These are phyloP conservation scores for Salvator merianae DNA, from an alignment of 2,113 vertebrate species.

Conservation along the genomic window DNA sequence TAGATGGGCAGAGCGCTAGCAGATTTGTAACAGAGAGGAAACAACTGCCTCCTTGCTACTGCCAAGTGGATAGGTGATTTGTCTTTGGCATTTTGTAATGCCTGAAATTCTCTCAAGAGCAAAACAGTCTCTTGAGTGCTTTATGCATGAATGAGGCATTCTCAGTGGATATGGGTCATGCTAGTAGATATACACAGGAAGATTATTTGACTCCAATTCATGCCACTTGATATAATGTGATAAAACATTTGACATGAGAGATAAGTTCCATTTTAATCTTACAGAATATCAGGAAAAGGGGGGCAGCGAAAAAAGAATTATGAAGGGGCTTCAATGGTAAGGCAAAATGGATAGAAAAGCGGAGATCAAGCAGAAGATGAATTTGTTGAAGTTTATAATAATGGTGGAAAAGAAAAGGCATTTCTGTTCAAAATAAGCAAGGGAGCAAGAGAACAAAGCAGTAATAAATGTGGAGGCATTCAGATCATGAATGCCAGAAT, in stretches of 20 bases:
- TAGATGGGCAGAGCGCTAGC: slow-evolving; percentile 63
- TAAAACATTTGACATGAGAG: slow-evolving; percentile 99
- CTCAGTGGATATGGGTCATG: slow-evolving; percentile 97
- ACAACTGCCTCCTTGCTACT: slow-evolving; percentile 71
- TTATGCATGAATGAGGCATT: slow-evolving; percentile 91
- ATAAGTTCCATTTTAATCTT: slow-evolving; percentile 98
- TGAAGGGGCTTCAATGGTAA: slow-evolving; percentile 60
- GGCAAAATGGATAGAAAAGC: slow-evolving; percentile 59
- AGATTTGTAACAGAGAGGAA: slow-evolving; percentile 61
- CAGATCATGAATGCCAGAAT: slow-evolving; percentile 57
- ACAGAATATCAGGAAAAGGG: slow-evolving; percentile 74
- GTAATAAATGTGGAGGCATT: slow-evolving; percentile 62
- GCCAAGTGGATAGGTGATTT: slow-evolving; percentile 77
- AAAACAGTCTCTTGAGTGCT: slow-evolving; percentile 72
- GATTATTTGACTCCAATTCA: slow-evolving; percentile 99
- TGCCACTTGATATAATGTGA: slow-evolving; percentile 99
- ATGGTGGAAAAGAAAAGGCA: slow-evolving; percentile 55
- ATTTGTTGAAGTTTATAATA: slow-evolving; percentile 28
- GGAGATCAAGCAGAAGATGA: slow-evolving; percentile 51
- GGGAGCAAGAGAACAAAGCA: slow-evolving; percentile 72
- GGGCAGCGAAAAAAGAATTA: slow-evolving; percentile 46
- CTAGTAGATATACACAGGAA: slow-evolving; percentile 99
- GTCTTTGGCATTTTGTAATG: slow-evolving; percentile 79
- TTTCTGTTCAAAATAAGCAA: slow-evolving; percentile 75
- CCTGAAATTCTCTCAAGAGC: slow-evolving; percentile 81